These are phyloP conservation scores for Cebidichthys violaceus DNA, from an alignment of 2,113 vertebrate genomes.

Conservation along the genomic window DNA sequence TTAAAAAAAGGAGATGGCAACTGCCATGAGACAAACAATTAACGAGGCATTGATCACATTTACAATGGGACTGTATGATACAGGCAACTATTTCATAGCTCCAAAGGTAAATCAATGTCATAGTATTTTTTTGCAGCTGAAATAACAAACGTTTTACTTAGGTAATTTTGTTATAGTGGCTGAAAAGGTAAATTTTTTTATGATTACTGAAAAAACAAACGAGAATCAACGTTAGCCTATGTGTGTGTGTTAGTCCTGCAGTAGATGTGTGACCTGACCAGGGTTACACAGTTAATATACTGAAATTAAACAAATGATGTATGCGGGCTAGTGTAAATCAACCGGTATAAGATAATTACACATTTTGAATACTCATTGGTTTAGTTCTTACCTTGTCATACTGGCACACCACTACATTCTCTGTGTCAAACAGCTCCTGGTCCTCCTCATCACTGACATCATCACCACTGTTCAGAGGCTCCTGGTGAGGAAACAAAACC, in stretches of 20 bases:
- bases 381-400: slow-evolving; percentile 93
- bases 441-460: slow-evolving; percentile 98
- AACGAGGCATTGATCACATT: not conserved
- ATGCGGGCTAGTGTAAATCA: not conserved
- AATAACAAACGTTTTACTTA: not conserved
- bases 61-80: not conserved
- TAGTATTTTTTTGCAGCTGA: not conserved
- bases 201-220: no score
- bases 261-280: no score
- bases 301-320: not conserved
- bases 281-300: not conserved
- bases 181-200: no score
- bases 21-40: no score
- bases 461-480: slow-evolving; percentile 96
- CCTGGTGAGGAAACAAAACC: slow-evolving; percentile 81
- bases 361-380: not conserved
- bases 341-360: not conserved
- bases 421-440: slow-evolving; percentile 97
- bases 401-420: slow-evolving; percentile 99
- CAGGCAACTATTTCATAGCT: not conserved
- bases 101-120: not conserved
- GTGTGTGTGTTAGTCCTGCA: no score
- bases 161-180: no score
- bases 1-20: not conserved
- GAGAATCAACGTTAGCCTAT: no score